Conservation (phyloP, 2,888 invertebrate genomes). For the Eustalomyia histrio region DNA sequence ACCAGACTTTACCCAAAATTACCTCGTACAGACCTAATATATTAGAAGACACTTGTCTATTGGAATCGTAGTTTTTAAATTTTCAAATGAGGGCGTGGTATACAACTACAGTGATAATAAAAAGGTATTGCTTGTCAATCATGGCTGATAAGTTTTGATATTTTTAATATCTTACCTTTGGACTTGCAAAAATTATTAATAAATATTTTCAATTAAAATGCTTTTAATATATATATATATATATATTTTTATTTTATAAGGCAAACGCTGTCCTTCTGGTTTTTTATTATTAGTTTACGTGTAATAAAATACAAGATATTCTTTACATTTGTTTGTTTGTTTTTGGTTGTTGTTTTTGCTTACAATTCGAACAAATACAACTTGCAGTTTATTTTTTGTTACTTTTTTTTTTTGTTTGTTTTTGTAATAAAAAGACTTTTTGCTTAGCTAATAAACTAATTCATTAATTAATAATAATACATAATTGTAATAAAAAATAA, state of each 20-base stretch:
- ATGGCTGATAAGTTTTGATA: too few relatives aligned
- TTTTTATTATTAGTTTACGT: conserved; percentile 77
- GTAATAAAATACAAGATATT: conserved; percentile 79
- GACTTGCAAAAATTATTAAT: too few relatives aligned
- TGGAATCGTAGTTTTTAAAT: too few relatives aligned
- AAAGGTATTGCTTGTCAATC: too few relatives aligned
- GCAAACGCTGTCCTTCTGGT: conserved; percentile 79
- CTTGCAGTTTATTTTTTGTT: conserved; percentile 69
- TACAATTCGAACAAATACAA: conserved; percentile 73
- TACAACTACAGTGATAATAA: too few relatives aligned
- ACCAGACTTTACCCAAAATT: too few relatives aligned
- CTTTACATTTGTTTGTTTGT: conserved; percentile 69
- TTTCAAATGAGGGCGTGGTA: too few relatives aligned
- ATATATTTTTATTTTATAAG: conserved; percentile 70
- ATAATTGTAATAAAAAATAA: conserved; percentile 43
- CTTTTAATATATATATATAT: conserved; percentile 1
- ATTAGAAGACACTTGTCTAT: too few relatives aligned
- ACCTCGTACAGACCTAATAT: too few relatives aligned
- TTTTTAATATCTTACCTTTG: too few relatives aligned
- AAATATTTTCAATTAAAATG: background rate
- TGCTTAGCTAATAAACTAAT: conserved; percentile 55
- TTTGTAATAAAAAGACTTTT: conserved; percentile 60
- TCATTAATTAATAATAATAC: conserved; percentile 53
- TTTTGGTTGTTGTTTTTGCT: conserved; percentile 64
- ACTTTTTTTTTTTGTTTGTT: conserved; percentile 41